Evolutionary conservation across 1,140 invertebrate species (phyloP).

Genomic region (Drosophila punjabiensis): DNA sequence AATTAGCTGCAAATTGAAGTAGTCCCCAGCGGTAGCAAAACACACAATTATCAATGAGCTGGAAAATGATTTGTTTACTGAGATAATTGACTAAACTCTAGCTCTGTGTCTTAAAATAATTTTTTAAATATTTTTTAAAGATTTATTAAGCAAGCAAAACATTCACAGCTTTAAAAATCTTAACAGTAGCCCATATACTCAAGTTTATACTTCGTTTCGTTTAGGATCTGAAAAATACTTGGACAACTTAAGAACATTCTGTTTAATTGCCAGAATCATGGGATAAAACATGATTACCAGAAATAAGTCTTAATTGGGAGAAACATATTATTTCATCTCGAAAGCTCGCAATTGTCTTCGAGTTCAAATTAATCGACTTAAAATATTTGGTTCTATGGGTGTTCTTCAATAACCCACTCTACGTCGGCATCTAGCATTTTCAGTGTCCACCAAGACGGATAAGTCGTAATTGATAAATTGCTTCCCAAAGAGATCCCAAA

Average conservation of each 20-base stretch:
- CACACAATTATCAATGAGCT: neutral
- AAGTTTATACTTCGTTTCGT: conserved; percentile 7
- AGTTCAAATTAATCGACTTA: too few species aligned
- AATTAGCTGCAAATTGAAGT: neutral
- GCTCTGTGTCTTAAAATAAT: neutral
- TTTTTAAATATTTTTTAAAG: neutral
- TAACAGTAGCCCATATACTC: conserved; percentile 58
- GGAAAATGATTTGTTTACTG: neutral
- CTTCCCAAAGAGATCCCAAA: too few species aligned
- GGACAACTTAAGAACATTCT: conserved; percentile 17
- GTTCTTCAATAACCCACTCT: too few species aligned
- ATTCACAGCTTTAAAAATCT: conserved; percentile 11
- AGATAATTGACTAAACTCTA: neutral
- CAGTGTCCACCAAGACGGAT: too few species aligned
- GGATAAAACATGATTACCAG: too few species aligned
- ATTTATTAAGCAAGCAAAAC: neutral
- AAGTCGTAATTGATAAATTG: too few species aligned
- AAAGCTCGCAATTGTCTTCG: too few species aligned
- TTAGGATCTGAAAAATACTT: conserved; percentile 10
- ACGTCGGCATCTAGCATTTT: too few species aligned
- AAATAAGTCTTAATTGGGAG: too few species aligned
- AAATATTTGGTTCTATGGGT: too few species aligned
- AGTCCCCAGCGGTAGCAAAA: neutral
- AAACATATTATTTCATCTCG: too few species aligned
- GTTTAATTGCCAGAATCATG: conserved; percentile 14